phyloP scores from a whole-genome alignment of 2,797 vertebrate species.

The Poecile montanus region DNA sequence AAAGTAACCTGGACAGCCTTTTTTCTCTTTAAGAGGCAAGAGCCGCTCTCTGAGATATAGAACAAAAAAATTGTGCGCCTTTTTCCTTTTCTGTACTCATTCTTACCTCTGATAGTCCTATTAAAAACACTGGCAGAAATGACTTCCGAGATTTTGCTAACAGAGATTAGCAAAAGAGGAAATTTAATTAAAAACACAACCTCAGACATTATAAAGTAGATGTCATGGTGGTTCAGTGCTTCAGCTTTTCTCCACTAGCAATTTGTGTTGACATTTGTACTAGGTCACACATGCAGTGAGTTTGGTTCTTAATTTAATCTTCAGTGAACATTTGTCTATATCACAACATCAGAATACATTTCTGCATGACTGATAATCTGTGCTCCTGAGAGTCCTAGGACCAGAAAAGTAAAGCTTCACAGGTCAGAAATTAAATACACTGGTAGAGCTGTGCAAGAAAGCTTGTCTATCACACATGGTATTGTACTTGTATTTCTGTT shows the following conservation, averaged over 20 bases:
- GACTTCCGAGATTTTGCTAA: not conserved
- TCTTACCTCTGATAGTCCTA: not conserved
- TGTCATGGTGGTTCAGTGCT: not conserved
- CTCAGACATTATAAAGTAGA: not conserved
- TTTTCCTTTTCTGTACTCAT: not conserved
- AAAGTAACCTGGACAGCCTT: not conserved
- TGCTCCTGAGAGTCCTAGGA: not conserved
- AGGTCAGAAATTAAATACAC: not conserved
- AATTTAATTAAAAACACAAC: not conserved
- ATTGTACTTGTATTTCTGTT: not conserved
- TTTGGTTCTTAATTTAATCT: constrained; percentile 28
- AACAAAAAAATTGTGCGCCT: not conserved
- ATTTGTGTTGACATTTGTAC: not conserved
- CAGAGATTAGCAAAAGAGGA: not conserved
- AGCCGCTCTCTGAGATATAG: not conserved
- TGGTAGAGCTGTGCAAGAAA: not conserved
- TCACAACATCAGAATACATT: not conserved
- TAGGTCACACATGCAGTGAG: not conserved
- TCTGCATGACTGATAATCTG: not conserved
- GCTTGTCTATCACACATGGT: not conserved
- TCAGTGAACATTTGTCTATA: not conserved
- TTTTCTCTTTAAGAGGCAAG: not conserved
- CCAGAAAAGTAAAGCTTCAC: not conserved
- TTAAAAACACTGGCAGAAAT: not conserved
- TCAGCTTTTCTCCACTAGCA: not conserved